Evolutionary conservation across 35 echinoderm and acorn worm species (phyloP).

Genomic region (Stichopus chloronotus): DNA sequence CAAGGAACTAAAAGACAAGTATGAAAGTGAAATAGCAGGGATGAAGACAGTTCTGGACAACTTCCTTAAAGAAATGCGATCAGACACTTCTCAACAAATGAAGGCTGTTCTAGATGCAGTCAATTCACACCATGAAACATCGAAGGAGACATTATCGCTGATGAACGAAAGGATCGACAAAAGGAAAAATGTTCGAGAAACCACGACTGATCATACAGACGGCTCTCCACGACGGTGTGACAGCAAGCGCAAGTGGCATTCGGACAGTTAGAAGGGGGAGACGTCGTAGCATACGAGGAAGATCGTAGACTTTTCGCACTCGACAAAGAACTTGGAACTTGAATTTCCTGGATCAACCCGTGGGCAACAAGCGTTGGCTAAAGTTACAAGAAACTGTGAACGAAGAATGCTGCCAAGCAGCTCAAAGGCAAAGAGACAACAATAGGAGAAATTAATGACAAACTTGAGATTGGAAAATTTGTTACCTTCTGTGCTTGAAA

Average conservation of each 20-base stretch:
- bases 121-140: background rate
- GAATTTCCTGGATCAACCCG: background rate
- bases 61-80: background rate
- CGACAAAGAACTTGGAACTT: background rate
- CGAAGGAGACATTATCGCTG: background rate
- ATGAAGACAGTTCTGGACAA: background rate
- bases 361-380: background rate
- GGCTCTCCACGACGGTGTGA: background rate
- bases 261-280: background rate
- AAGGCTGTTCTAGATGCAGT: background rate
- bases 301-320: background rate
- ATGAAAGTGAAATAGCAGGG: background rate
- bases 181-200: background rate
- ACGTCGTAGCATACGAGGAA: background rate
- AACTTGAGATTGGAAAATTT: conserved; percentile 4
- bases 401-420: background rate
- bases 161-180: background rate
- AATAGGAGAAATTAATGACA: conserved; percentile 1
- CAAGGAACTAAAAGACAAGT: background rate
- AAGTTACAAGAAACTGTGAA: background rate
- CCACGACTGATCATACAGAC: background rate
- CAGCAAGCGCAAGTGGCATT: background rate
- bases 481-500: background rate
- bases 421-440: background rate
- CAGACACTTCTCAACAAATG: background rate